Evolutionary conservation across 2,797 vertebrate genomes (phyloP), one percentile per base, ranked within the genome.

Genomic region (Neosilurus hyrtlii): DNA sequence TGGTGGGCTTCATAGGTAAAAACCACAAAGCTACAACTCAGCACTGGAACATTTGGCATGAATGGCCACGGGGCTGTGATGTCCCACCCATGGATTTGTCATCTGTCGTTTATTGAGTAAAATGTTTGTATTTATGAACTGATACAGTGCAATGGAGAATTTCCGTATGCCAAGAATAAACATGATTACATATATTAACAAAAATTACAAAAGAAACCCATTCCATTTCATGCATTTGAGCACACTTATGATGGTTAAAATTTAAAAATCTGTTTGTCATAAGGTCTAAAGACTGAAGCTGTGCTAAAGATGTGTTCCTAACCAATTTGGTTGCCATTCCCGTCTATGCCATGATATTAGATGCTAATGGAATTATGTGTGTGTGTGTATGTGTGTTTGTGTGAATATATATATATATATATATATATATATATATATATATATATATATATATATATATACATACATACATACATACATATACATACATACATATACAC

Each of bases 111-210:
- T 24, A 72, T 12, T 63, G 20, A 37, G 8, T 79, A 15, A 79
- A 65, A 62, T 68, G 30, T 70, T 65, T 79, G 56, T 26, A 9
- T 72, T n/a, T 68, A 52, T 49, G 10, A 81, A 63, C 81, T 83
- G 81, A 86, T 79, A 79, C 68, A 79, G n/a, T 78, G 35, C 24
- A 82, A 37, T n/a, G 14, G 10, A 63, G 76, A 84, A 81, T 67
- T 54, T 51, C 2, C 35, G n/a, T 70, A 79, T 62, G 51, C 56
- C 63, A 62, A 82, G n/a, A 26, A 37, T 72, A 62, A 14, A 24
- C 22, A 49, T 18, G n/a, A 62, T 65, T 79, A 26, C 49, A 54
- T n/a, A 83, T 67, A 71, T n/a, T 14, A 49, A 52, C 61, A 61
- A 9, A 37, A 59, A 26, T 74, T 26, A 54, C 49, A 72, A 2